These are phyloP conservation scores for Cyclina sinensis DNA, from an alignment of 1,140 invertebrate species.

Conservation along the genomic window DNA sequence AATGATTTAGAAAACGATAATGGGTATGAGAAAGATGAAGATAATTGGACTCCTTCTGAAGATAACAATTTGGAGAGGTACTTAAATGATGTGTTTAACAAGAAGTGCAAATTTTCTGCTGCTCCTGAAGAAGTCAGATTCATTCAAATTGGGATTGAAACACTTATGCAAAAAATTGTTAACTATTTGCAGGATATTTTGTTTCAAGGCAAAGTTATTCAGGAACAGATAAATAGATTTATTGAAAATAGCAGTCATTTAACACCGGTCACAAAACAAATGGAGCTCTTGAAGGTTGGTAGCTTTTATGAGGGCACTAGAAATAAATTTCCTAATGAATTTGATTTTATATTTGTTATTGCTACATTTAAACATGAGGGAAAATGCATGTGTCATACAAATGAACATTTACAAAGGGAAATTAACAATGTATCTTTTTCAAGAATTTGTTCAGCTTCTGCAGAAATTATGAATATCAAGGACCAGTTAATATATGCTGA, in stretches of 20 bases:
- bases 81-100: background rate
- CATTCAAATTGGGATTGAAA: background rate
- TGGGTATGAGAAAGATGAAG: too few species aligned
- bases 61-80: background rate
- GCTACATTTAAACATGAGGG: background rate
- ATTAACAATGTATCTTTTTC: too few species aligned
- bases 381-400: background rate
- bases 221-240: too few species aligned
- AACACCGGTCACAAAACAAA: too few species aligned
- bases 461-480: too few species aligned
- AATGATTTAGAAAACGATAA: too few species aligned
- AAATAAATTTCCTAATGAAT: background rate
- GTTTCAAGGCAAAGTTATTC: too few species aligned
- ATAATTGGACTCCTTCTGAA: too few species aligned
- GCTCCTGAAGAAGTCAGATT: background rate
- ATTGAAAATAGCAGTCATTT: too few species aligned
- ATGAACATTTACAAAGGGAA: background rate
- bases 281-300: background rate
- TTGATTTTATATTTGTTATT: background rate
- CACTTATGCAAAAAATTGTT: background rate
- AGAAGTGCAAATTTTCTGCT: background rate
- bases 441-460: too few species aligned
- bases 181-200: background rate
- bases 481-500: too few species aligned
- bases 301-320: background rate